These are phyloP conservation scores for Orthonevra nobilis DNA, from an alignment of 2,888 invertebrate genomes.

Conservation along the genomic window DNA sequence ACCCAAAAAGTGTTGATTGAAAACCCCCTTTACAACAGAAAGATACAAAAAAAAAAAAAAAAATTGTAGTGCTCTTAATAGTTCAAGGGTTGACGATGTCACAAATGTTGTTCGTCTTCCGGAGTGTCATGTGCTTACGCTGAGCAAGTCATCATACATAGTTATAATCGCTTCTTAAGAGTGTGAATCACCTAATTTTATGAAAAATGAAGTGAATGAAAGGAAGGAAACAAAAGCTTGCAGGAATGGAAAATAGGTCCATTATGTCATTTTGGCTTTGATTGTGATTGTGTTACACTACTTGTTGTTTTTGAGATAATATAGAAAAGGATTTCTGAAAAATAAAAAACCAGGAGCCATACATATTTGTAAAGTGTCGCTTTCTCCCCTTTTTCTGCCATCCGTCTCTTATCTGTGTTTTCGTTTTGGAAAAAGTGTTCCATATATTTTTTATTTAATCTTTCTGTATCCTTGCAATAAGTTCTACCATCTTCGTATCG, in stretches of 20 bases:
- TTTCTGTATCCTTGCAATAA: constrained; percentile 17
- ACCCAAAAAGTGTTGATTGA: too few species aligned
- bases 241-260: constrained; percentile 27
- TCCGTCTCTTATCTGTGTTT: constrained; percentile 24
- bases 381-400: constrained; percentile 27
- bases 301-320: constrained; percentile 48
- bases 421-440: constrained; percentile 34
- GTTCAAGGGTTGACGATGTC: constrained; percentile 27
- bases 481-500: background rate
- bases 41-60: too few species aligned
- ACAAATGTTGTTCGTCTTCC: constrained; percentile 28
- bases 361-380: background rate
- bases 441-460: constrained; percentile 4
- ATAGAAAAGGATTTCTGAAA: constrained; percentile 1
- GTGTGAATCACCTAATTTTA: constrained; percentile 37
- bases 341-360: constrained; percentile 14
- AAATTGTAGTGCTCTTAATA: constrained; percentile 21
- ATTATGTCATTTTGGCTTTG: constrained; percentile 60
- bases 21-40: too few species aligned
- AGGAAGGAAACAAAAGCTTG: constrained; percentile 51
- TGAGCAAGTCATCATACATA: constrained; percentile 30
- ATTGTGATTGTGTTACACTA: constrained; percentile 46
- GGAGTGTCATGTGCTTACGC: constrained; percentile 36
- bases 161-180: constrained; percentile 36
- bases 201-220: constrained; percentile 39